Percentiles rank a stretch among this genome's conserved stretches.
Evolutionary conservation across 2,113 vertebrate species (phyloP).

Genomic region (Eleginops maclovinus): DNA sequence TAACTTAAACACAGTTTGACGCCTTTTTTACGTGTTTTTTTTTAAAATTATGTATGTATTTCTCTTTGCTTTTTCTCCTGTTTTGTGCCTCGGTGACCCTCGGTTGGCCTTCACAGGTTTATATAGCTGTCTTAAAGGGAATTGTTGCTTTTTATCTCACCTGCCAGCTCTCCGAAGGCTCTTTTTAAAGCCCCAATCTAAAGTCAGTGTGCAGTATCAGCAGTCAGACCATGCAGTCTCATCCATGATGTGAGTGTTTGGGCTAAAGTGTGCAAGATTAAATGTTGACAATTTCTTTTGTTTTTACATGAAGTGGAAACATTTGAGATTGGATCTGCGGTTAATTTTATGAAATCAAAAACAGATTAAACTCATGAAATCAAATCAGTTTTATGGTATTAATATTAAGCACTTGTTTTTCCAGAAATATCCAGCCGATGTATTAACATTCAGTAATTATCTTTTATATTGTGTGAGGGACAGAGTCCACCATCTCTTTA

Average conservation of each 20-base stretch:
- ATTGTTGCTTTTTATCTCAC: constrained; percentile 3
- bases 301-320: too few relatives aligned
- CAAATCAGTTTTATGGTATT: neutral
- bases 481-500: too few relatives aligned
- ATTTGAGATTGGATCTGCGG: neutral
- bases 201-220: neutral
- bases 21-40: constrained; percentile 15
- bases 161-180: constrained; percentile 25
- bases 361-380: too few relatives aligned
- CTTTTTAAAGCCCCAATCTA: neutral
- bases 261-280: neutral
- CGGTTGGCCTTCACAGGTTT: constrained; percentile 9
- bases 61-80: constrained; percentile 1
- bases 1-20: constrained; percentile 30
- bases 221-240: constrained; percentile 1
- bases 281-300: neutral
- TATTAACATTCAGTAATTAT: neutral
- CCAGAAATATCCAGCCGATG: neutral
- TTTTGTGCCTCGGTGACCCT: constrained; percentile 11
- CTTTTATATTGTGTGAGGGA: neutral
- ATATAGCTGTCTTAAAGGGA: constrained; percentile 19
- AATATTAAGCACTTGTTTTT: neutral
- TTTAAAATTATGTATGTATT: neutral
- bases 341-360: neutral
- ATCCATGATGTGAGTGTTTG: neutral